Evolutionary conservation across 2,888 invertebrate species (phyloP).

Genomic region (Lumbricus terrestris): DNA sequence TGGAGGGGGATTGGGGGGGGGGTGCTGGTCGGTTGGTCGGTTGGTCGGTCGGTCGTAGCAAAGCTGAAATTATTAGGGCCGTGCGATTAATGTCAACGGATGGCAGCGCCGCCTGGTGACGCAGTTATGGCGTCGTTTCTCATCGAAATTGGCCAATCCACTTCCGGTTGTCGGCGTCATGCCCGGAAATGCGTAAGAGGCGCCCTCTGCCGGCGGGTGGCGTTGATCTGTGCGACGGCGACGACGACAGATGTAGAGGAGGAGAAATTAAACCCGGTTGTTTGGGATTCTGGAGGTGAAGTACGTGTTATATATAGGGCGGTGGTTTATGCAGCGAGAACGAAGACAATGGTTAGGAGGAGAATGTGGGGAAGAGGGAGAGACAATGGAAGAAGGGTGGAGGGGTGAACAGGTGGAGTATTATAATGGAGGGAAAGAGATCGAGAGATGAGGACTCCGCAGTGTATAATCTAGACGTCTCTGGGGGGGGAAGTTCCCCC

Average conservation of each 20-base stretch:
- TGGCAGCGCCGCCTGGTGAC: neutral
- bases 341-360: too few relatives aligned
- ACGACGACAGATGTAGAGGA: neutral
- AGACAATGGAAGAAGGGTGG: too few relatives aligned
- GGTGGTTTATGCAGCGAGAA: too few relatives aligned
- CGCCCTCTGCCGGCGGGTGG: conserved; percentile 3
- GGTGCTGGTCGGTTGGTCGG: too few relatives aligned
- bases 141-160: conserved; percentile 6
- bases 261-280: neutral
- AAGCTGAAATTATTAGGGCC: neutral
- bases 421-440: too few relatives aligned
- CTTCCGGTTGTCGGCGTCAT: conserved; percentile 13
- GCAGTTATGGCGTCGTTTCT: neutral
- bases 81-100: neutral
- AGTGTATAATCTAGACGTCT: too few relatives aligned
- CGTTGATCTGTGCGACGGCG: neutral
- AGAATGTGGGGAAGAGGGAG: too few relatives aligned
- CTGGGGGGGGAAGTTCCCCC: too few relatives aligned
- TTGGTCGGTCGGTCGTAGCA: too few relatives aligned
- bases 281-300: neutral
- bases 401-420: too few relatives aligned
- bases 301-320: too few relatives aligned
- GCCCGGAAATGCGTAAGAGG: neutral
- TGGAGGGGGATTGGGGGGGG: neutral
- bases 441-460: too few relatives aligned